Conservation (phyloP, 2,888 invertebrate genomes). For the Hyppa rectilinea region DNA sequence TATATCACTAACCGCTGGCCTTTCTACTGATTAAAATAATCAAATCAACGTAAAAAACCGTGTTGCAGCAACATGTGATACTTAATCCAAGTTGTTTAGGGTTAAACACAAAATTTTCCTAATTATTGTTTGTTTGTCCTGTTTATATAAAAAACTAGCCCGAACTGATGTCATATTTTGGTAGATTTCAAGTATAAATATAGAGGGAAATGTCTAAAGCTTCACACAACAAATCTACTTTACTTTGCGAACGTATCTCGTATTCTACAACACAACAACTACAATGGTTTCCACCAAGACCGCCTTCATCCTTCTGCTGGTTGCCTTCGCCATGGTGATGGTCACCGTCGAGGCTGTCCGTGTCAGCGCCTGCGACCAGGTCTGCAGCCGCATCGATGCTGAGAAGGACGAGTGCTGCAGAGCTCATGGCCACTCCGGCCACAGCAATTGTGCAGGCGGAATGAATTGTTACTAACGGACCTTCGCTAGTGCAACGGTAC, state of each 20-base stretch:
- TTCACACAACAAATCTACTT: slow-evolving; percentile 4
- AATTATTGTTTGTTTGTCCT: background rate
- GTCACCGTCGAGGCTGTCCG: slow-evolving; percentile 25
- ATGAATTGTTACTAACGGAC: slow-evolving; percentile 18
- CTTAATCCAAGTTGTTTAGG: background rate
- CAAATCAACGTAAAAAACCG: background rate
- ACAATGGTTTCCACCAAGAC: slow-evolving; percentile 44
- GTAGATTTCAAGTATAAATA: slow-evolving; percentile 1
- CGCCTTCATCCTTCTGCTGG: slow-evolving; percentile 30
- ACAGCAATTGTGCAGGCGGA: background rate
- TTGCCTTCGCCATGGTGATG: slow-evolving; percentile 45
- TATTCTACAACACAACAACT: background rate
- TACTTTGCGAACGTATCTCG: background rate
- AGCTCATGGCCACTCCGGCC: slow-evolving; percentile 14
- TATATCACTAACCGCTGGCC: background rate
- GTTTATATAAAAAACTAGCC: background rate
- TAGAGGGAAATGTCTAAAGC: background rate
- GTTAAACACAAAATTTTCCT: slow-evolving; percentile 13
- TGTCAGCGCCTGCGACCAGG: slow-evolving; percentile 40
- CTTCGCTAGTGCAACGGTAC: slow-evolving; percentile 18
- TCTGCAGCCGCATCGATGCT: slow-evolving; percentile 9
- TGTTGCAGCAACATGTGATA: background rate
- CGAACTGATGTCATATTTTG: background rate
- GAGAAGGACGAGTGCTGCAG: slow-evolving; percentile 44
- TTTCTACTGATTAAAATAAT: background rate